A percentile compares a stretch with the other conserved stretches of the same genome.
phyloP scores from a whole-genome alignment of 2,888 invertebrate genomes.

The Coenonympha glycerion region DNA sequence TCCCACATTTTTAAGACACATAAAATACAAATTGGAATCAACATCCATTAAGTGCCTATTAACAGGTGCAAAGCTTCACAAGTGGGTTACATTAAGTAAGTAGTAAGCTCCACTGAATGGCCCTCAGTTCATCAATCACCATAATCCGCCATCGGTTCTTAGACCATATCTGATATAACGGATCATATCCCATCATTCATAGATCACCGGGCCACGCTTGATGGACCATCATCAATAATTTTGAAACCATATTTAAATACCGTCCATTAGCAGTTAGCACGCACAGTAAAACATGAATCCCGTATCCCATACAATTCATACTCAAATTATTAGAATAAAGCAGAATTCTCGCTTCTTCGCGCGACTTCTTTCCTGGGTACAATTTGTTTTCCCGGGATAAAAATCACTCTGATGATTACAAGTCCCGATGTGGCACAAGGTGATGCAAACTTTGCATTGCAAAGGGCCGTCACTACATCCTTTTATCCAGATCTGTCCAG shows the following conservation, averaged over 20 bases:
- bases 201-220: constrained; percentile 12
- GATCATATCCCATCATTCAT: constrained; percentile 18
- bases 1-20: not conserved
- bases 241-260: constrained; percentile 1
- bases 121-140: constrained; percentile 21
- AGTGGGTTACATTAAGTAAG: constrained; percentile 8
- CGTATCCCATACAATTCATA: too few relatives aligned
- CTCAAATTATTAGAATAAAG: too few relatives aligned
- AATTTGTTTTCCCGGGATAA: too few relatives aligned
- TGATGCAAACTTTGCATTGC: too few relatives aligned
- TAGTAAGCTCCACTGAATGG: constrained; percentile 9
- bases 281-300: too few relatives aligned
- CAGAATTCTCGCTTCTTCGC: too few relatives aligned
- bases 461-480: too few relatives aligned
- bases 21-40: not conserved
- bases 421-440: too few relatives aligned
- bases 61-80: constrained; percentile 14
- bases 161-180: constrained; percentile 13
- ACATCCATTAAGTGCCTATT: constrained; percentile 9
- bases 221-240: constrained; percentile 4
- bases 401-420: too few relatives aligned
- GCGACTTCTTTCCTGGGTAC: too few relatives aligned
- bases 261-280: not conserved
- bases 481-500: too few relatives aligned
- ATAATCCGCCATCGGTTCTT: constrained; percentile 22